Evolutionary conservation across 2,113 vertebrate genomes (phyloP), one percentile per base, ranked within the genome.

Genomic region (Ranitomeya imitator): DNA sequence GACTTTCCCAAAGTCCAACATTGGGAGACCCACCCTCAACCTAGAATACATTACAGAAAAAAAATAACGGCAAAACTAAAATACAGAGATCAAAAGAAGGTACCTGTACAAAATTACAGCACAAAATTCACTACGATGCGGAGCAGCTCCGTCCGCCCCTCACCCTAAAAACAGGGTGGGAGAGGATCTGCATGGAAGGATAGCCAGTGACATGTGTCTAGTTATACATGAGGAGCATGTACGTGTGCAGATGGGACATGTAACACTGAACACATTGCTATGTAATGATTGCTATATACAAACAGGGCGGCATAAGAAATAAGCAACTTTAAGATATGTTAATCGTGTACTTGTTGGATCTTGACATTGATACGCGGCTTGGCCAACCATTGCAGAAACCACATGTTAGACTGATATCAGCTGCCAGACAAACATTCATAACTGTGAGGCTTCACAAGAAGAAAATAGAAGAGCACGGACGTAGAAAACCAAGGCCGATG

Each of bases 51-150:
- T 87, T 71, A 88, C 86, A 88, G 21, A 77, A 71, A 57, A 81
- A 45, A 73, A 59, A 60, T 8, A 83, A 77, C n/a, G 7, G 80
- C 23, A 59, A 88, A 73, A 51, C 52, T 74, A 77, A 86, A 88
- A 74, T 81, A 76, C 86, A 82, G 65, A 54, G 31, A 77, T 83
- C 55, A 19, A 60, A 69, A 69, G 61, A 71, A 67, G 71, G 57
- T 83, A 60, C 79, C 18, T 14, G 77, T 88, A 83, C 79, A 83
- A 83, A 88, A 76, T 88, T 77, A 88, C 79, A 88, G 79, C 79
- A 88, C 79, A 88, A 76, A 57, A 76, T 88, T 71, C 86, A 88
- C 69, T 14, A 83, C 57, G 69, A 83, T 71, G 73, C 61, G 76
- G 16, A 21, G 80, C 26, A 83, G 54, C 26, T 73, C 80, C 21